Percentiles rank a stretch among this genome's conserved stretches.
These are phyloP conservation scores for Euplexia lucipara DNA, from an alignment of 2,888 invertebrate species.

Conservation along the genomic window DNA sequence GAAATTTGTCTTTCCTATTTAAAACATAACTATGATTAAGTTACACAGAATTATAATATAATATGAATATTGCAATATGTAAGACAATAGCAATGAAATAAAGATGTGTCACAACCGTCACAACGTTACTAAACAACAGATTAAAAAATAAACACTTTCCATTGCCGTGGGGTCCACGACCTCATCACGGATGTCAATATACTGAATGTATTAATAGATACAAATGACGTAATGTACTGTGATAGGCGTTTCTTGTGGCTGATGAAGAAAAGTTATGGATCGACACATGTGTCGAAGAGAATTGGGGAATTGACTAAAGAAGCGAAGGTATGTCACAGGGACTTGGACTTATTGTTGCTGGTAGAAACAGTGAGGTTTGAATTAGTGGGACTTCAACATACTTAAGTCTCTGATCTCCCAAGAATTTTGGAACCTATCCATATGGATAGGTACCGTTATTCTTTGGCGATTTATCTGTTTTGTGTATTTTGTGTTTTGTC, in stretches of 20 bases:
- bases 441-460: too few species aligned
- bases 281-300: too few species aligned
- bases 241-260: not conserved
- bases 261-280: not conserved
- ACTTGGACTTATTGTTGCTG: too few species aligned
- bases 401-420: too few species aligned
- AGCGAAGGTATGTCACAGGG: too few species aligned
- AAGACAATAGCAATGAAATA: conserved; percentile 2
- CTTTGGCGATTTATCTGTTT: too few species aligned
- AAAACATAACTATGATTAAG: not conserved
- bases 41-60: not conserved
- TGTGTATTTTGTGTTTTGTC: too few species aligned
- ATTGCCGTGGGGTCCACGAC: conserved; percentile 37
- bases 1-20: conserved; percentile 18
- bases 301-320: too few species aligned
- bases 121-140: not conserved
- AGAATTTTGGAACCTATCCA: too few species aligned
- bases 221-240: conserved; percentile 1
- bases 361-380: too few species aligned
- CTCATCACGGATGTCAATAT: conserved; percentile 39
- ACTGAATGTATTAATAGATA: conserved; percentile 33
- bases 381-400: too few species aligned
- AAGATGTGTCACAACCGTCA: conserved; percentile 17
- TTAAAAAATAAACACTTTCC: conserved; percentile 50
- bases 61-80: not conserved